Percentiles rank a stretch among this genome's conserved stretches.
Conservation (phyloP, 2,888 invertebrate genomes). For the Hydriomena furcata region DNA sequence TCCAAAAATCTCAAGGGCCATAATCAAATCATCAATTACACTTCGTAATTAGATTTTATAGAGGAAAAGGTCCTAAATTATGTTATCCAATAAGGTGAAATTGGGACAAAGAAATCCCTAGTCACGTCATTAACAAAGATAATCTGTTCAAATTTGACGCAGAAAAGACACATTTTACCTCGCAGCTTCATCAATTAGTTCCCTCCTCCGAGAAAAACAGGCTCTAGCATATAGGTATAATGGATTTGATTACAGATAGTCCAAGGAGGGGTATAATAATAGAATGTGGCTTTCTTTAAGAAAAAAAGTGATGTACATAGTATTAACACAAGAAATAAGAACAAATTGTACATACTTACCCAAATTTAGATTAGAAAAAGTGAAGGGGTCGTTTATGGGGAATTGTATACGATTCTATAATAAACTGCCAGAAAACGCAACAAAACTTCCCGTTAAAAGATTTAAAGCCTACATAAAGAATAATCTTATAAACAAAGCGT, state of each 20-base stretch:
- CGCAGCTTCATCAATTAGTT: slow-evolving; percentile 51
- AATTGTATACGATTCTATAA: too few species aligned
- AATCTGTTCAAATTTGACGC: slow-evolving; percentile 35
- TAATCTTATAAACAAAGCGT: too few species aligned
- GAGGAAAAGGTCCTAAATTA: slow-evolving; percentile 14
- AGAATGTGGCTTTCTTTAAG: too few species aligned
- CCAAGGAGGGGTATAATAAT: slow-evolving; percentile 10
- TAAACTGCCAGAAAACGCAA: too few species aligned
- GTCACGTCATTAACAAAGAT: slow-evolving; percentile 33
- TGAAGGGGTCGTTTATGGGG: too few species aligned
- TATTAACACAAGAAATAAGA: too few species aligned
- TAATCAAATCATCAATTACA: slow-evolving; percentile 5
- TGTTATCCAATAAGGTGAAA: slow-evolving; percentile 25
- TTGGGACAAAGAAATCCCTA: slow-evolving; percentile 22
- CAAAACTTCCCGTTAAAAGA: too few species aligned
- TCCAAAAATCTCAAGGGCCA: not conserved
- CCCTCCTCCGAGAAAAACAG: slow-evolving; percentile 41
- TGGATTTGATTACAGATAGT: slow-evolving; percentile 8
- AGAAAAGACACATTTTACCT: slow-evolving; percentile 40
- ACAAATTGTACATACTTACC: too few species aligned
- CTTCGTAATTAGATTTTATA: slow-evolving; percentile 15
- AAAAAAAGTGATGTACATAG: too few species aligned
- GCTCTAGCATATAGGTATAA: slow-evolving; percentile 16
- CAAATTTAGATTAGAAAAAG: too few species aligned
- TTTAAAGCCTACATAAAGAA: too few species aligned